Evolutionary conservation across 2,113 vertebrate species (phyloP).

Genomic region (Scatophagus argus): DNA sequence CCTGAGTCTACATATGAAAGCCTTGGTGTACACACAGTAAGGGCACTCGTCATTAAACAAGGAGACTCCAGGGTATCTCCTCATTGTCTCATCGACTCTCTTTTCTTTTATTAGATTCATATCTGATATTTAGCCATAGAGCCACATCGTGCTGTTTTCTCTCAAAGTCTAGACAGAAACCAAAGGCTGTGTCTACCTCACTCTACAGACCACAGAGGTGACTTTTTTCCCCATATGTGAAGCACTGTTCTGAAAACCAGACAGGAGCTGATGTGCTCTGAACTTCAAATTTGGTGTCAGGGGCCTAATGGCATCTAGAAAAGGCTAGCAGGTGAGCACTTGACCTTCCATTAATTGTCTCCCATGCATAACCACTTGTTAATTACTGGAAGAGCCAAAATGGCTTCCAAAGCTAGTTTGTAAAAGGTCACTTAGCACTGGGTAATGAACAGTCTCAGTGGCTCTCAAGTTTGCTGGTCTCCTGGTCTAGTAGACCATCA

Average conservation of each 20-base stretch:
- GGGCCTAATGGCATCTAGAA: constrained; percentile 68
- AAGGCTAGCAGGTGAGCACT: constrained; percentile 75
- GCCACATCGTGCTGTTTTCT: constrained; percentile 45
- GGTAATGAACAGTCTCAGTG: constrained; percentile 72
- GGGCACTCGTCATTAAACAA: constrained; percentile 52
- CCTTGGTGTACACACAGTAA: constrained; percentile 17
- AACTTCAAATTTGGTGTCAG: constrained; percentile 68
- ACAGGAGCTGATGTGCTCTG: constrained; percentile 59
- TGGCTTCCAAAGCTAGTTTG: constrained; percentile 77
- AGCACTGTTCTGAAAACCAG: constrained; percentile 51
- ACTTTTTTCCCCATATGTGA: constrained; percentile 56
- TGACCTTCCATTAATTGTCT: constrained; percentile 83
- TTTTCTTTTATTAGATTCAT: constrained; percentile 55
- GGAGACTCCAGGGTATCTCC: constrained; percentile 32
- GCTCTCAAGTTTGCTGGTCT: constrained; percentile 53
- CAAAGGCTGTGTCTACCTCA: constrained; percentile 56
- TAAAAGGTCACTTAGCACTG: constrained; percentile 78
- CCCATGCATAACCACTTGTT: constrained; percentile 81
- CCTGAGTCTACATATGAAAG: constrained; percentile 49
- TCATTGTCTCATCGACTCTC: constrained; percentile 23
- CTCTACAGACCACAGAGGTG: constrained; percentile 50
- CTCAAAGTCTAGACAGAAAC: constrained; percentile 53
- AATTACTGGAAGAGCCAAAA: constrained; percentile 79
- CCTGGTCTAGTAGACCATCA: constrained; percentile 38
- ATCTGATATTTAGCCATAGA: constrained; percentile 59